Evolutionary conservation across 2,888 invertebrate genomes (phyloP).

Genomic region (Agrochola macilenta): DNA sequence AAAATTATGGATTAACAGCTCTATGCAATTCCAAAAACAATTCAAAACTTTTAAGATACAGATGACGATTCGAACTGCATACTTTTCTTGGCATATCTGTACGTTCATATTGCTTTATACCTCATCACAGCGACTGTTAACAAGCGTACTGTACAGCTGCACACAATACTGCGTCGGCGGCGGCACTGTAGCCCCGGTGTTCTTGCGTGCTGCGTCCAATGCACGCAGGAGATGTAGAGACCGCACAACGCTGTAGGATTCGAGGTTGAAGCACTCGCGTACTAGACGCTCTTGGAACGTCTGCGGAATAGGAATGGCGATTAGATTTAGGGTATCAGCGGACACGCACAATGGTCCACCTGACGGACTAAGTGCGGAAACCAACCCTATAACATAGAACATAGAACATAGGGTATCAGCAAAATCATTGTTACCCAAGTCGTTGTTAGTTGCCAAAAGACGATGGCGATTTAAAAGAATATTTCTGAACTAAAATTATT

Average conservation of each 20-base stretch:
- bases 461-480: background rate
- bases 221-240: slow-evolving; percentile 70
- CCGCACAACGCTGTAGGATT: slow-evolving; percentile 61
- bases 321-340: background rate
- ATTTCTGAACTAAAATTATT: background rate
- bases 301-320: slow-evolving; percentile 63
- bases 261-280: slow-evolving; percentile 76
- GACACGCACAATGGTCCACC: too few species aligned
- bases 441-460: background rate
- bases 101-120: slow-evolving; percentile 62
- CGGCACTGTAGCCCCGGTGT: slow-evolving; percentile 70
- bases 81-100: background rate
- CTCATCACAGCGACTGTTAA: slow-evolving; percentile 70
- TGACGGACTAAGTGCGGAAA: too few species aligned
- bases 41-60: background rate
- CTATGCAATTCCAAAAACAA: background rate
- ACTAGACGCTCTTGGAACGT: slow-evolving; percentile 81
- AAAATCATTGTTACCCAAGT: too few species aligned
- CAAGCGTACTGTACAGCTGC: slow-evolving; percentile 77
- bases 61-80: background rate
- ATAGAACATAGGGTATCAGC: too few species aligned
- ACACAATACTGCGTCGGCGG: slow-evolving; percentile 86
- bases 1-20: background rate
- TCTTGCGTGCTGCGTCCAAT: slow-evolving; percentile 77
- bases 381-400: too few species aligned